Evolutionary conservation across 1,140 invertebrate genomes (phyloP).

Genomic region (Dysdera silvatica): DNA sequence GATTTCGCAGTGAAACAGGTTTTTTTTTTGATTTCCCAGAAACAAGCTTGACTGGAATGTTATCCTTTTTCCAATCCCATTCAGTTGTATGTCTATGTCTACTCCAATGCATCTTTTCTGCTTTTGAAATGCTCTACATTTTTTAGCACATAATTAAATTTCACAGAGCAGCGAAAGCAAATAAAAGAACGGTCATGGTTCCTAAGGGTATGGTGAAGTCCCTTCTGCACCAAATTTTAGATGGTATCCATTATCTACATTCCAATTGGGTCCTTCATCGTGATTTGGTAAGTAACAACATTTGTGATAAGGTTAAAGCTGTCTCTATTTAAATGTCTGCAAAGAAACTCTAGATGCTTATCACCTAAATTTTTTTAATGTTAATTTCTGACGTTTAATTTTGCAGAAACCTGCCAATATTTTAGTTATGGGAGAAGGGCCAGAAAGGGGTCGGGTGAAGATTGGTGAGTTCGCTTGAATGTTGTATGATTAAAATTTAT

Average conservation of each 20-base stretch:
- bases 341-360: too few species aligned
- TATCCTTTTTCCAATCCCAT: too few species aligned
- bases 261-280: slow-evolving; percentile 99
- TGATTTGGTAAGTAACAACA: slow-evolving; percentile 69
- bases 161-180: slow-evolving; percentile 95
- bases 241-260: slow-evolving; percentile 99
- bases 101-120: too few species aligned
- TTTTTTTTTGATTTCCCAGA: too few species aligned
- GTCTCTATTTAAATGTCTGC: too few species aligned
- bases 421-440: slow-evolving; percentile 97
- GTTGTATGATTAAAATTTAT: too few species aligned
- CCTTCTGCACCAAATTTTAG: slow-evolving; percentile 94
- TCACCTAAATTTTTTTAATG: not conserved
- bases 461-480: slow-evolving; percentile 63
- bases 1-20: too few species aligned
- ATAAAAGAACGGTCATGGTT: slow-evolving; percentile 92
- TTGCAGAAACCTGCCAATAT: slow-evolving; percentile 97
- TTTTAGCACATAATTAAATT: slow-evolving; percentile 95
- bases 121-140: too few species aligned
- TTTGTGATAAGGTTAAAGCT: not conserved
- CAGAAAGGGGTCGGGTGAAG: slow-evolving; percentile 92
- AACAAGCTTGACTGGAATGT: too few species aligned
- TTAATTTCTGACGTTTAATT: too few species aligned
- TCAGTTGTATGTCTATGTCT: too few species aligned
- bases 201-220: slow-evolving; percentile 98